phyloP scores from a whole-genome alignment of 1,140 invertebrate species.

The Lysiphlebus fabarum region DNA sequence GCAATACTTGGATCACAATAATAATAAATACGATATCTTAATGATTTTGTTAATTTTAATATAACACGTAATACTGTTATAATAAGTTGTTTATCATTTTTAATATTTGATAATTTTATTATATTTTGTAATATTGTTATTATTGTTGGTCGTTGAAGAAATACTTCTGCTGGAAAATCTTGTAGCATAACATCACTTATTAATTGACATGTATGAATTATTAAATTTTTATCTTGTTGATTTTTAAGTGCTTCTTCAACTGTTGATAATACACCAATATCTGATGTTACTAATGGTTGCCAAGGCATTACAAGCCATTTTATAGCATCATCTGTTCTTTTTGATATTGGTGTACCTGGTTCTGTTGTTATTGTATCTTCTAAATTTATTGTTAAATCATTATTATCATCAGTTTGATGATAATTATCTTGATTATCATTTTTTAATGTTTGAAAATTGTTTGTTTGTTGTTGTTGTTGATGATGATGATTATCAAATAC shows the following conservation, averaged over 20 bases:
- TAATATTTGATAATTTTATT: constrained; percentile 30
- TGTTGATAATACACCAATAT: constrained; percentile 56
- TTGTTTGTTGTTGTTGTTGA: neutral
- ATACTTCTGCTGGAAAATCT: constrained; percentile 69
- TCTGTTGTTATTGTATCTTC: neutral
- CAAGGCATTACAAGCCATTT: constrained; percentile 57
- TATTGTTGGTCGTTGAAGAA: constrained; percentile 64
- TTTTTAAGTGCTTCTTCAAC: constrained; percentile 57
- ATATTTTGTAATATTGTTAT: constrained; percentile 43
- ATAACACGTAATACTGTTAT: constrained; percentile 48
- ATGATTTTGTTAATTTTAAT: constrained; percentile 50
- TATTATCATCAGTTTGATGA: neutral
- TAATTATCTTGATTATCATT: neutral
- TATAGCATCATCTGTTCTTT: constrained; percentile 10
- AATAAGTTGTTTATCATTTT: constrained; percentile 28
- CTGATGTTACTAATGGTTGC: constrained; percentile 57
- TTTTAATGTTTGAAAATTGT: neutral
- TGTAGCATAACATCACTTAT: constrained; percentile 64
- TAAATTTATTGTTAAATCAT: neutral
- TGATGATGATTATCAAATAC: no score
- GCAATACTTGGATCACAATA: constrained; percentile 54
- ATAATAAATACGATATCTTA: constrained; percentile 53
- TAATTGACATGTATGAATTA: constrained; percentile 60
- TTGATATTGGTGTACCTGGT: constrained; percentile 7
- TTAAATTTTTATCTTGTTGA: constrained; percentile 46